These are phyloP conservation scores for Micronycteris hirsuta DNA, from an alignment of 2,113 vertebrate genomes.

Conservation along the genomic window DNA sequence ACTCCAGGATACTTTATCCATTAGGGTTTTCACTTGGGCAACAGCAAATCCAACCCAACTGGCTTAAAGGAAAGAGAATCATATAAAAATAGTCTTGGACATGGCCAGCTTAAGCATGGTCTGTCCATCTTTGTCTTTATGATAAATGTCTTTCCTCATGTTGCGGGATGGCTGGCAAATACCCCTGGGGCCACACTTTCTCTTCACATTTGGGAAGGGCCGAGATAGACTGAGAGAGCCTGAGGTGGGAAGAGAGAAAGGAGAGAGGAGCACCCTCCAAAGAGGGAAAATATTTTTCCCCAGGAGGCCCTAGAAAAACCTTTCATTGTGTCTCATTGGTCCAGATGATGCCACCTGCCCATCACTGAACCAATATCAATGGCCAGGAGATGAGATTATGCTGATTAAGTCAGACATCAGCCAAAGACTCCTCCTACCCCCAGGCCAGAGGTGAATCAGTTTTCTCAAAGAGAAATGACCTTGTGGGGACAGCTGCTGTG, in stretches of 20 bases:
- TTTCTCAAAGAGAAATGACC: background rate
- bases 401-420: background rate
- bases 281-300: background rate
- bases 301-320: background rate
- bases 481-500: background rate
- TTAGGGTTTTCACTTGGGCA: background rate
- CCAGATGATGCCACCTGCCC: background rate
- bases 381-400: background rate
- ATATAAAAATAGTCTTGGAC: background rate
- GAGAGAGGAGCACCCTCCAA: background rate
- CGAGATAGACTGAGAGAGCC: background rate
- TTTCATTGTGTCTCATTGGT: background rate
- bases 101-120: background rate
- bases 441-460: background rate
- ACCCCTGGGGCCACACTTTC: background rate
- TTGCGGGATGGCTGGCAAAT: background rate
- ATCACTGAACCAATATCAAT: background rate
- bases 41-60: background rate
- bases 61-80: background rate
- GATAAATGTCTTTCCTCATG: background rate
- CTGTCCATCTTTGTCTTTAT: background rate
- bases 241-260: background rate
- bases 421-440: background rate
- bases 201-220: background rate
- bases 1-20: background rate